Evolutionary conservation across 1,140 invertebrate species (phyloP).

Genomic region (Drusus annulatus): DNA sequence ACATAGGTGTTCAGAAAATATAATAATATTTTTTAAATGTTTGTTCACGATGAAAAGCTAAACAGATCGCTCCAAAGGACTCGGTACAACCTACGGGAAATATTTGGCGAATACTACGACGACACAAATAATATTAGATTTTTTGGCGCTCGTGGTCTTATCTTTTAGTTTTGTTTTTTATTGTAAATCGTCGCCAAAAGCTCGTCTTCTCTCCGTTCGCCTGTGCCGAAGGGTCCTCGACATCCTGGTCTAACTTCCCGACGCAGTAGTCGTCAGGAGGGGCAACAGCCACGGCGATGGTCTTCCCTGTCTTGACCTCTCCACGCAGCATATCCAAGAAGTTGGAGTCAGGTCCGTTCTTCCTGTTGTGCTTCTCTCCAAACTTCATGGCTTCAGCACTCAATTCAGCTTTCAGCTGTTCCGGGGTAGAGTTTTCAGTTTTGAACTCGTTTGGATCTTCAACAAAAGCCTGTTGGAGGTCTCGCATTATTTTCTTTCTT

Average conservation of each 20-base stretch:
- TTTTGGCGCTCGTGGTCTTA: slow-evolving; percentile 63
- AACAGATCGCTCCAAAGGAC: slow-evolving; percentile 21
- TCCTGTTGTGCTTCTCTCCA: slow-evolving; percentile 75
- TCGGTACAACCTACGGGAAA: slow-evolving; percentile 31
- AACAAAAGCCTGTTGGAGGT: slow-evolving; percentile 83
- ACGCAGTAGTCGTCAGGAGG: slow-evolving; percentile 68
- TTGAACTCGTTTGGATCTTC: slow-evolving; percentile 82
- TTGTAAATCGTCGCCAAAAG: slow-evolving; percentile 82
- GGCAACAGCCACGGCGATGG: slow-evolving; percentile 61
- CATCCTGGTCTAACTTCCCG: slow-evolving; percentile 66
- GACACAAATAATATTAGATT: background rate
- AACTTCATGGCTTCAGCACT: slow-evolving; percentile 79
- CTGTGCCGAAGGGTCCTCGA: slow-evolving; percentile 62
- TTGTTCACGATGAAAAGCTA: too few species aligned
- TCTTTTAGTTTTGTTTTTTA: slow-evolving; percentile 81
- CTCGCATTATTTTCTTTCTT: slow-evolving; percentile 88
- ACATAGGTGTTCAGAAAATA: too few species aligned
- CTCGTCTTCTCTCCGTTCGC: slow-evolving; percentile 75
- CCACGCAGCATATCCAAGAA: slow-evolving; percentile 80
- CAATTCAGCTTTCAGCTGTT: slow-evolving; percentile 78
- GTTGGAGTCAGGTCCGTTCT: slow-evolving; percentile 75
- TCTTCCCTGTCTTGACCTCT: slow-evolving; percentile 72
- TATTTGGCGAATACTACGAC: slow-evolving; percentile 43
- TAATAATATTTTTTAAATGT: too few species aligned
- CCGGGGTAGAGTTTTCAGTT: slow-evolving; percentile 77